Base-by-base conservation (phyloP, 2,113 vertebrate species). In the Clarias gariepinus region DNA sequence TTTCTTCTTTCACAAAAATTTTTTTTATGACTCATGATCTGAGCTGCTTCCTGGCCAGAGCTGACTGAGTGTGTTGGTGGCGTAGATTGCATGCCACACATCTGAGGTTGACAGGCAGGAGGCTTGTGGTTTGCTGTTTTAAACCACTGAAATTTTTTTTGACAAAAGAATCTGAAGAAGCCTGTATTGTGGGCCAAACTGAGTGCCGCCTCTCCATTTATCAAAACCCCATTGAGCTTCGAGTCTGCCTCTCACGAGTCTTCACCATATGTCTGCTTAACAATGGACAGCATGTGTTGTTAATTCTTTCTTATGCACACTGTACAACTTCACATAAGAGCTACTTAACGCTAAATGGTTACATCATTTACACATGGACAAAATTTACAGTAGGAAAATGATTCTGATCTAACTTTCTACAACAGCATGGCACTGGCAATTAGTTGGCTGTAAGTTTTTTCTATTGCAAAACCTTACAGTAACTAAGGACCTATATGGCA, bases 1-100 rank as follows among this genome's bases (percentile, higher is more conserved):
- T 36, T 23, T 13, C 19, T 79, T 78, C 47, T 30, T 41, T 61
- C 3, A 30, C 52, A 96, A 95, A 96, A 95, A 15, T 97, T 95
- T 16, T 96, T 95, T 81, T 95, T n/a, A 69, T 87, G 74, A 81
- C 57, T 82, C 79, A 88, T 68, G 71, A 79, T 86, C 57, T 84
- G 85, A 74, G 64, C 61, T 83, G 73, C 63, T 88, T 85, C 33
- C 81, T 68, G 41, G 28, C 61, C 76, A 82, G 68, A 23, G 68
- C 81, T 83, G 19, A 78, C 73, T 61, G 28, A 58, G 63, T 71
- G 76, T 21, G 79, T 85, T 90, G 82, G 86, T 83, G 84, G 76
- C 66, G 64, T 11, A 41, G n/a, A 47, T 16, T 41, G 85, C 69
- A 87, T 63, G 25, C 83, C 74, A n/a, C 58, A 89, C 92, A 93